These are phyloP conservation scores for Picathartes gymnocephalus DNA, from an alignment of 2,113 vertebrate species.

Conservation along the genomic window DNA sequence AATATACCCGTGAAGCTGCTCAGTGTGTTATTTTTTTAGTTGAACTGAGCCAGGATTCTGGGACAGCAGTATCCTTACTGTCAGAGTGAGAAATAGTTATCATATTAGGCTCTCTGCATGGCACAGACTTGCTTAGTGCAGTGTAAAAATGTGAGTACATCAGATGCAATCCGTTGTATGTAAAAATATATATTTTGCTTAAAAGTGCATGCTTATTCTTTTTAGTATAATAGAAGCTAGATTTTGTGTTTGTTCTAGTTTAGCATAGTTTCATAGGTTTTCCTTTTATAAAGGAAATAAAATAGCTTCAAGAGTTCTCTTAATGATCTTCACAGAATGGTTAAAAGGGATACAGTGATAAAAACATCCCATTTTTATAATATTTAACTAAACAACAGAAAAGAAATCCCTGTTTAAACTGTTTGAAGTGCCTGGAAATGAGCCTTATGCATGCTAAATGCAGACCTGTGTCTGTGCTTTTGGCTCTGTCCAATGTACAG, in stretches of 20 bases:
- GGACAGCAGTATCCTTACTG: conserved; percentile 13
- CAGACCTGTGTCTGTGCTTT: neutral
- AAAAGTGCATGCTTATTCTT: neutral
- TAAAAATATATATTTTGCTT: neutral
- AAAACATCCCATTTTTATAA: neutral
- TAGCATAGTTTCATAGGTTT: neutral
- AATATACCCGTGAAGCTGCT: conserved; percentile 25
- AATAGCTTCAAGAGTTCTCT: neutral
- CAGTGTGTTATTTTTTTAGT: conserved; percentile 8
- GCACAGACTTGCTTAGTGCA: neutral
- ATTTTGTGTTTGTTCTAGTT: neutral
- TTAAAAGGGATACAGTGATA: neutral
- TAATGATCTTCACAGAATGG: neutral
- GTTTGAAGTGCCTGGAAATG: neutral
- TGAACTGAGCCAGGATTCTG: conserved; percentile 48
- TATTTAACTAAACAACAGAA: neutral
- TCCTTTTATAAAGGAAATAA: neutral
- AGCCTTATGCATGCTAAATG: neutral
- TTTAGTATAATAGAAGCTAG: neutral
- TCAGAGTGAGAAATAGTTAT: conserved; percentile 57
- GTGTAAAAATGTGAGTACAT: neutral
- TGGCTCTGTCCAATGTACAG: neutral
- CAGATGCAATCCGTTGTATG: neutral
- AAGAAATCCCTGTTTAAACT: neutral
- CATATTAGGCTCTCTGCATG: conserved; percentile 50